Conservation (phyloP, 2,797 vertebrate species). For the Orestias chungarensis region DNA sequence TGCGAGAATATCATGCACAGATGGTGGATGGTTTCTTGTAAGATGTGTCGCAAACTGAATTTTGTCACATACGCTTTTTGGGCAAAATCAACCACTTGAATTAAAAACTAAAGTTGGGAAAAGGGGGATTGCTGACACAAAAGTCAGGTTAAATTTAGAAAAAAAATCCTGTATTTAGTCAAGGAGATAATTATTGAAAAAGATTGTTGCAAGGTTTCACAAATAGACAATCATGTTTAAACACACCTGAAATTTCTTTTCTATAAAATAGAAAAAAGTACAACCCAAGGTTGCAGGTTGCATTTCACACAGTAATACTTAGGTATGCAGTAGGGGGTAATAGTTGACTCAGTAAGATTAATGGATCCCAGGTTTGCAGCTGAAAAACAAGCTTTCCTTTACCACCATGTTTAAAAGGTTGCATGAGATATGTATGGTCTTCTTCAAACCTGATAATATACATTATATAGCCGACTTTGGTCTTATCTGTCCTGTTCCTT, state of each 20-base stretch:
- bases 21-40: neutral
- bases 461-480: neutral
- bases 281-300: no score
- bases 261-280: no score
- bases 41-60: neutral
- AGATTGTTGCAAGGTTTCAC: neutral
- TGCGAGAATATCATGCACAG: neutral
- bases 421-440: neutral
- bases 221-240: neutral
- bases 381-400: neutral
- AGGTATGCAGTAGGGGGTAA: neutral
- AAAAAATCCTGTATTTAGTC: neutral
- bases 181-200: neutral
- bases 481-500: neutral
- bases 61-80: neutral
- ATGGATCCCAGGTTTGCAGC: neutral
- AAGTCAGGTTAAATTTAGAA: neutral
- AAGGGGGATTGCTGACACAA: neutral
- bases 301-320: neutral
- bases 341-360: neutral
- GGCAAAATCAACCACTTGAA: neutral
- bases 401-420: no score
- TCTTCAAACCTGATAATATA: neutral
- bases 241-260: neutral
- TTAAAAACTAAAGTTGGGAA: neutral